Base-by-base conservation (phyloP, 2,888 invertebrate genomes). In the Tryphoninae sp. region DNA sequence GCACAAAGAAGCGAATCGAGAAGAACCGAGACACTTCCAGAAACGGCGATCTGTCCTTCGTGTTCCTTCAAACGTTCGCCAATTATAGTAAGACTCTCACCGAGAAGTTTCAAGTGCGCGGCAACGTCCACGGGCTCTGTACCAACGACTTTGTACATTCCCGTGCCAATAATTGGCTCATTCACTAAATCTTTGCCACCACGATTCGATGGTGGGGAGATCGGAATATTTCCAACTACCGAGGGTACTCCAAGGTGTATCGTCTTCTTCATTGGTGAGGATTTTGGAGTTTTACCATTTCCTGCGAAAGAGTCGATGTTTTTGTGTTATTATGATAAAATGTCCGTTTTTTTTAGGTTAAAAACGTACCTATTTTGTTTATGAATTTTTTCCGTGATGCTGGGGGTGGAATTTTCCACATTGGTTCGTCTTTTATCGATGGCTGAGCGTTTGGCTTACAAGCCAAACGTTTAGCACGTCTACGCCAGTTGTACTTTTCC, bases 1-100 rank as follows among this genome's bases (percentile, higher is more conserved):
- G 98, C 97, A 92, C 98, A 98, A 42, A 99, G 93, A 81, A 98
- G 92, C 1, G 98, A 98, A 93, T 99, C 98, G 83, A 99, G 92
- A 13, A 99, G 93, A 13, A 98, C 98, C 0, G 98, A 98, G 78
- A 98, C 94, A 80, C 98, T 98, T 0, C 98, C 98, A 0, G 98
- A 98, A 16, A 98, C 98, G 0, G 98, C 98, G 83, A 98, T 98
- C 92, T 98, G 97, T 11, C 98, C 98, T 95, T 98, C 97, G 88
- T 98, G 98, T 88, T 98, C 98, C 91, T 97, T 98, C 4, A 98
- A 94, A 53, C 98, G 93, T 91, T 97, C 97, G 0, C 99, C 98
- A 86, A 99, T 98, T 89, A 98, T 97, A 64, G 96, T 96, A 19
- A 99, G 94, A 88, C 98, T 98, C 92, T 98, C 98, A 0, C 98